Base-by-base conservation (phyloP, 2,113 vertebrate species). In the Oxyruncus cristatus region DNA sequence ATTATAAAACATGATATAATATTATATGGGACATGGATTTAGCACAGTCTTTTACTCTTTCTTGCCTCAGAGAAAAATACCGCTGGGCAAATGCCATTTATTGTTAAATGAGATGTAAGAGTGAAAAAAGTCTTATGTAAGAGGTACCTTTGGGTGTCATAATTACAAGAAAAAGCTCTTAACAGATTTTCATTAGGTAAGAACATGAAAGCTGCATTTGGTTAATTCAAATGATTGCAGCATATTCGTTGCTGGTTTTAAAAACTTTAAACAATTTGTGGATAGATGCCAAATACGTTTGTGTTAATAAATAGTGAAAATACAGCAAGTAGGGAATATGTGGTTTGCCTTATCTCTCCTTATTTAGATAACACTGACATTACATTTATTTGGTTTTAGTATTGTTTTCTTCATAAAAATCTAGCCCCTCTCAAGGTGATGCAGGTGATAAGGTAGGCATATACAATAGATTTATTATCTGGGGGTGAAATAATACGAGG, bases 331-430 rank as follows among this genome's bases (percentile, higher is more conserved):
- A 86, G 32, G 81, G 67, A 89, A 79, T 65, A 41, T 4, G 27
- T 89, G 73, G 39, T 92, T 97, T 94, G 90, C 65, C 93, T 65
- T n/a, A n/a, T n/a, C 87, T 95, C 42, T 35, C 35, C 81, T 70
- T 27, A 67, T 95, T 72, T 94, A 92, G 87, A 85, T 86, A 82
- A 72, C 28, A 50, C 8, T 35, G 37, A 39, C 56, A 91, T 52
- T 71, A 80, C 55, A 79, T 91, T 88, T 87, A 82, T 95, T 96
- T 93, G 59, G 52, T 82, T 95, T 96, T 75, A 81, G 44, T 68
- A 70, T 59, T 97, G 86, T 89, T 97, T 98, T 95, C 80, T 90
- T 96, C 85, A 96, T 71, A 81, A 89, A 91, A 93, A 89, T 94
- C 89, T 62, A 85, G 78, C 27, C 53, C 73, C 77, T 91, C 80